A percentile compares a stretch with the other conserved stretches of the same genome.
Evolutionary conservation across 2,113 vertebrate species (phyloP).

Genomic region (Larimichthys polyactis): DNA sequence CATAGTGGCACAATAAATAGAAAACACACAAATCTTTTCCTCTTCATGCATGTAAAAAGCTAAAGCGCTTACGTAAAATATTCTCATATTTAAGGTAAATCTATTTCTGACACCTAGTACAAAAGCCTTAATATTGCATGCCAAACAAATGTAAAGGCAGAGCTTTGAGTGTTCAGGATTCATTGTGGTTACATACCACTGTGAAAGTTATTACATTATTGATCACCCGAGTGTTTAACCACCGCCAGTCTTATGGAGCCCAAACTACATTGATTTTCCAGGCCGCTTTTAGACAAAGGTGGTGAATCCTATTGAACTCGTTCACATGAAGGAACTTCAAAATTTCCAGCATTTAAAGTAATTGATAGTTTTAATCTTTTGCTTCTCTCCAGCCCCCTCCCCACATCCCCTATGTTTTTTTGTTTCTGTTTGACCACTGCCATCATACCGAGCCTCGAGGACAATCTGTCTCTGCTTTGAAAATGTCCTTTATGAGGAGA

Average conservation of each 20-base stretch:
- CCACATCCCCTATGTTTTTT: neutral
- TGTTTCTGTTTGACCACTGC: slow-evolving; percentile 7
- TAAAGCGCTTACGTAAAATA: neutral
- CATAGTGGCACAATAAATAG: neutral
- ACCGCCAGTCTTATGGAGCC: slow-evolving; percentile 72
- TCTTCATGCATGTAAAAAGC: neutral
- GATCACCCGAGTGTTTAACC: slow-evolving; percentile 79
- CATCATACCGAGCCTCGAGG: slow-evolving; percentile 20
- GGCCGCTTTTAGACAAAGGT: slow-evolving; percentile 60
- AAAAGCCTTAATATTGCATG: slow-evolving; percentile 8
- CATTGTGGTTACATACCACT: slow-evolving; percentile 57
- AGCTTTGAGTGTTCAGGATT: slow-evolving; percentile 3
- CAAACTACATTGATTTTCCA: slow-evolving; percentile 78
- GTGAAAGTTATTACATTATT: slow-evolving; percentile 79
- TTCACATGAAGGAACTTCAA: slow-evolving; percentile 56
- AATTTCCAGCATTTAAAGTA: slow-evolving; percentile 58
- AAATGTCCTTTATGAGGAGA: slow-evolving; percentile 29
- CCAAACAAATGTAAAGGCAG: neutral
- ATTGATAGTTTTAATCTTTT: slow-evolving; percentile 61
- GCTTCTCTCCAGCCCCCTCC: neutral
- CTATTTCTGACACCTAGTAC: slow-evolving; percentile 1
- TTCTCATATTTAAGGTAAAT: neutral
- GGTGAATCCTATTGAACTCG: slow-evolving; percentile 69
- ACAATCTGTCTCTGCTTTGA: neutral
- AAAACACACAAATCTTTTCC: neutral